Base-by-base conservation (phyloP, 2,888 invertebrate species). In the Meteorus cinctellus region DNA sequence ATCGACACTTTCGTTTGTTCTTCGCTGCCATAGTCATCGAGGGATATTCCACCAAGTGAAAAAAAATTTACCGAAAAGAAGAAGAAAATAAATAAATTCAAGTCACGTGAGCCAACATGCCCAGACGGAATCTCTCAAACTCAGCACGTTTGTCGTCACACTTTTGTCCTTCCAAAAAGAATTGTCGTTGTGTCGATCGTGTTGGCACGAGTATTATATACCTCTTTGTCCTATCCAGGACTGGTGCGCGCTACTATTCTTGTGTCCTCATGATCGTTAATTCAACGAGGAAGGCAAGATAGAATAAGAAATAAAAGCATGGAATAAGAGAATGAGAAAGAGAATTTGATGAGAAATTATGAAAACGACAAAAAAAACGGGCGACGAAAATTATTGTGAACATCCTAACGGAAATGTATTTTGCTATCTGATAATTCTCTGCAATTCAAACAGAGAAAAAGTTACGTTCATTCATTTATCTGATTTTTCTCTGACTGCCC, bases 81-180 rank as follows among this genome's bases (percentile, higher is more conserved):
- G 59, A 36, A n/a, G 31, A 55, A 70, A 70, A 29, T 70, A 2
- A 59, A 65, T 19, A 59, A 62, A 74, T 74, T 74, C 74, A 31
- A 74, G 74, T 74, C 74, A 74, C 74, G 72, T 66, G 66, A 73
- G 31, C 31, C 65, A 36, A 31, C 31, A 41, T 66, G 19, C 48
- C 69, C 62, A 74, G 74, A 69, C 63, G 27, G 45, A 74, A 74
- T 74, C 68, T 74, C 45, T 74, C 74, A 74, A 74, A 69, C 74
- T 74, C 69, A 71, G 73, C 75, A 77, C 77, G 80, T 79, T 66
- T 76, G 41, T 75, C 76, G 68, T 76, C 63, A 73, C 73, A 66
- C 75, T 77, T 63, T 66, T 67, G 34, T 74, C 67, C 67, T 75
- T 51, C n/a, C 8, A 55, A 55, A 51, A 66, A 59, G 72, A 77